A percentile compares a stretch with the other conserved stretches of the same genome.
Conservation (phyloP, 2,797 vertebrate species). For the Chaenodraco wilsoni region DNA sequence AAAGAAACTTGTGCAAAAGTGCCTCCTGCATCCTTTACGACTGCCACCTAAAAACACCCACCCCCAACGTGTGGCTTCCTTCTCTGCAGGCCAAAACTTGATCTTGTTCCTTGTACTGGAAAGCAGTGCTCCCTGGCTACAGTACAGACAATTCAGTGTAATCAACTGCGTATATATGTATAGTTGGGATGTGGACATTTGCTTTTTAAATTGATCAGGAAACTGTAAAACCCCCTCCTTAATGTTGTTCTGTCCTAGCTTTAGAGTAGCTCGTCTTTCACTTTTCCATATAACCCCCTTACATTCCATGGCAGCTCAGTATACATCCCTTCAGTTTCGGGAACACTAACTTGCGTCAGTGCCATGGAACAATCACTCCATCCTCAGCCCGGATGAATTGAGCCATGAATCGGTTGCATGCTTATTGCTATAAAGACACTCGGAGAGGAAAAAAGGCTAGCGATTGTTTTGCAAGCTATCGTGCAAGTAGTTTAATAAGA, state of each 20-base stretch:
- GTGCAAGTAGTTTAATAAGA: constrained; percentile 99
- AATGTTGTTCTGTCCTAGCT: constrained; percentile 68
- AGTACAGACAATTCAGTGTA: constrained; percentile 85
- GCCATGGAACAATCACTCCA: constrained; percentile 86
- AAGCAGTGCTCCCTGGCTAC: constrained; percentile 73
- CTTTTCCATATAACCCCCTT: constrained; percentile 58
- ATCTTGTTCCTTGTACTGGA: constrained; percentile 71
- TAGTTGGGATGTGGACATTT: constrained; percentile 63
- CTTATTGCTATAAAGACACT: constrained; percentile 97
- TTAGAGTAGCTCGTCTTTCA: constrained; percentile 73
- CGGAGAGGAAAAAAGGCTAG: constrained; percentile 87
- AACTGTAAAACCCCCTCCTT: constrained; percentile 68
- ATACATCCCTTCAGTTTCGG: constrained; percentile 56
- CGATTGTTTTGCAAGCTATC: constrained; percentile 87
- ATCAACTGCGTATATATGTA: constrained; percentile 68
- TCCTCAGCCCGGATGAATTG: constrained; percentile 87
- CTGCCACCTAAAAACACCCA: constrained; percentile 29
- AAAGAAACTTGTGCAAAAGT: constrained; percentile 86
- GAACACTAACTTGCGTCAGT: constrained; percentile 80
- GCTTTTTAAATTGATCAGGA: constrained; percentile 65
- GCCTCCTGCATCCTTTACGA: constrained; percentile 74
- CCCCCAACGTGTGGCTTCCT: constrained; percentile 38
- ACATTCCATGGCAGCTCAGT: constrained; percentile 64
- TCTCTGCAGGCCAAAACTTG: constrained; percentile 67
- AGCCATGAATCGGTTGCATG: constrained; percentile 91